Conservation (phyloP, 2,113 vertebrate genomes). For the Tapirus terrestris region DNA sequence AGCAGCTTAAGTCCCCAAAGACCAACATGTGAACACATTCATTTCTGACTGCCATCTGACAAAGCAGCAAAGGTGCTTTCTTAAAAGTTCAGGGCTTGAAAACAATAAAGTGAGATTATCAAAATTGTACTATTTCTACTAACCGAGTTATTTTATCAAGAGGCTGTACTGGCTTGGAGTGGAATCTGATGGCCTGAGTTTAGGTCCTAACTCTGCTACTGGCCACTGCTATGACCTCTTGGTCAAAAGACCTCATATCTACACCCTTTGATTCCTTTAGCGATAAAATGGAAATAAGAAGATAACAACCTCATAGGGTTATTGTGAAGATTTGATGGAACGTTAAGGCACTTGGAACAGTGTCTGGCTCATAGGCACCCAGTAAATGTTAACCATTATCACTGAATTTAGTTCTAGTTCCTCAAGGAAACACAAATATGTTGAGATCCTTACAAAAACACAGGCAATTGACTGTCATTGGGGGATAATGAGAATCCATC, state of each 20-base stretch:
- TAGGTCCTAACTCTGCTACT: not conserved
- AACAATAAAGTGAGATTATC: not conserved
- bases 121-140: not conserved
- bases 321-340: not conserved
- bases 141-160: not conserved
- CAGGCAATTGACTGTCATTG: not conserved
- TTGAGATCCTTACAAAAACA: not conserved
- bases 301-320: not conserved
- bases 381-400: not conserved
- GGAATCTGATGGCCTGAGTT: not conserved
- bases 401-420: not conserved
- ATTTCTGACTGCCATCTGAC: not conserved
- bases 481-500: not conserved
- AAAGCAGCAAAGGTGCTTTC: not conserved
- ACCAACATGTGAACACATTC: not conserved
- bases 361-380: not conserved
- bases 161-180: not conserved
- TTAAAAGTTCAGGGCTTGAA: not conserved
- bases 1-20: not conserved
- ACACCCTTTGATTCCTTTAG: not conserved
- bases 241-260: not conserved
- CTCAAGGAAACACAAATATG: conserved; percentile 10
- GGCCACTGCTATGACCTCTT: too few species aligned
- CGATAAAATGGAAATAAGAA: not conserved
- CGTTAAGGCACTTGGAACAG: not conserved